Evolutionary conservation across 2,888 invertebrate species (phyloP).

Genomic region (Macropis europaea): DNA sequence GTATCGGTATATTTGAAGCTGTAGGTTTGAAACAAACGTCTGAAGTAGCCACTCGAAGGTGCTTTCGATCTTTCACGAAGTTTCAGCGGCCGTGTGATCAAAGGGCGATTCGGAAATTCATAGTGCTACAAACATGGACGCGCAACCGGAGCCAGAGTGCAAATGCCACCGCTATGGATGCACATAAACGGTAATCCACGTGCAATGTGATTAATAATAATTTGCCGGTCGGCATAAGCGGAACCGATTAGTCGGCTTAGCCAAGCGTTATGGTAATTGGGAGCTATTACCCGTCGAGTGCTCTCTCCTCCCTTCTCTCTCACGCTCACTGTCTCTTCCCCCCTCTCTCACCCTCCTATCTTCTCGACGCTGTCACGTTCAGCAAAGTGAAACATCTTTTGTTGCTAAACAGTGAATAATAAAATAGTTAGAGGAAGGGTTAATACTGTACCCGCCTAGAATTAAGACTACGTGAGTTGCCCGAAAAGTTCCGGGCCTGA

Average conservation of each 20-base stretch:
- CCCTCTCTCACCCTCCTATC: constrained; percentile 4
- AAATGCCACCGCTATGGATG: constrained; percentile 59
- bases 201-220: constrained; percentile 75
- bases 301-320: constrained; percentile 25
- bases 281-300: constrained; percentile 67
- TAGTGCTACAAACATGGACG: background rate
- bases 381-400: too few species aligned
- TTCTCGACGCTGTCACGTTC: background rate
- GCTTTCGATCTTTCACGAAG: constrained; percentile 11
- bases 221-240: constrained; percentile 75
- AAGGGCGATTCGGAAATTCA: constrained; percentile 38
- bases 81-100: constrained; percentile 30
- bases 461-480: too few species aligned
- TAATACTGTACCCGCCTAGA: too few species aligned
- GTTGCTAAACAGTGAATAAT: too few species aligned
- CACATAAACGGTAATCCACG: constrained; percentile 67
- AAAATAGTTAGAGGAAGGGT: too few species aligned
- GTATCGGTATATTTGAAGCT: background rate
- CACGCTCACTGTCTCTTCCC: background rate
- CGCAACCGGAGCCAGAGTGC: constrained; percentile 39
- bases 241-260: constrained; percentile 75
- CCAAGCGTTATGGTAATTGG: constrained; percentile 73
- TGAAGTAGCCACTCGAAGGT: background rate
- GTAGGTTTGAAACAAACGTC: background rate
- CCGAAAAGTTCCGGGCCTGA: too few species aligned